Evolutionary conservation across 2,888 invertebrate species (phyloP), one percentile per base, ranked within the genome.

Genomic region (Epinotia demarniana): DNA sequence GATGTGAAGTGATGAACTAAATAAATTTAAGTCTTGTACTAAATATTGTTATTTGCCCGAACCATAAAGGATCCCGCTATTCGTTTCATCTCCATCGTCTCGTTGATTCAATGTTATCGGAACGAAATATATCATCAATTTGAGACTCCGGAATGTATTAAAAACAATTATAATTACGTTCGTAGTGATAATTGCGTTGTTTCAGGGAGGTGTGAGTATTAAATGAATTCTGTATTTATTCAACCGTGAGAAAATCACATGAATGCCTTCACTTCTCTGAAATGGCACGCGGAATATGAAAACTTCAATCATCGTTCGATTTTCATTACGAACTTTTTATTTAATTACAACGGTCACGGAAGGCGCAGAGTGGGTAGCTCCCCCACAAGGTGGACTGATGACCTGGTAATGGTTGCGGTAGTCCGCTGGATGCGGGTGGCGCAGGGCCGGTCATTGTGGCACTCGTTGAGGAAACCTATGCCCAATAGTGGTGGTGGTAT

Each of bases 111-210:
- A 33, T 39, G 57, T 57, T 27, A 64, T 64, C 23, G 46, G 13
- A 16, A 23, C 19, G 12, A 64, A 33, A 55, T 67, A 55, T 67
- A 67, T 58, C 19, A 57, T 43, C 46, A 58, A 58, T 69, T 23
- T 66, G 33, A 53, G 66, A 60, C 39, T 39, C 58, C 39, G 12
- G 55, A 57, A 68, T 70, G 60, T 61, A 55, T 53, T 66, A 55
- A 53, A 46, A 53, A 19, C 27, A 27, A 18, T 53, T 18, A 53
- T 53, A 27, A 53, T 66, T 53, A 53, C 53, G 43, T 53, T 53
- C 33, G 27, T n/a, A 53, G n/a, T 18, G 16, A 66, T 33, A 33
- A 66, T 64, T 49, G 49, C 23, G n/a, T 43, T 12, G 39, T 62
- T 1, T 39, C 9, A 39, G 39, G 16, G 23, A 39, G 39, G 43